Evolutionary conservation across 37 sponge, comb jelly and placozoan species (phyloP).

Genomic region (Tethya wilhelma): DNA sequence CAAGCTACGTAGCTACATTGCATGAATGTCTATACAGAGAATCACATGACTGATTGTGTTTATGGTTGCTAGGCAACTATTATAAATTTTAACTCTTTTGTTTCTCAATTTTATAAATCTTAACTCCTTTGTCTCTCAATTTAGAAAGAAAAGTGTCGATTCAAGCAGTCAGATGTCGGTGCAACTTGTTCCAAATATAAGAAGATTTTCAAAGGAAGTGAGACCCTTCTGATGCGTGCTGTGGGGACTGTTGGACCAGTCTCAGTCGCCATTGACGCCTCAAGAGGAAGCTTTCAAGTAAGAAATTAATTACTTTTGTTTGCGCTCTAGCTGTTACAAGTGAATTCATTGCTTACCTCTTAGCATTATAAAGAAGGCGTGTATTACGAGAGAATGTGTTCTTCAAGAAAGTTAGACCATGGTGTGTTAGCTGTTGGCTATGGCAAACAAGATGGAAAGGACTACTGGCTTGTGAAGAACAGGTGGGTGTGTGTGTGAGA

Average conservation of each 20-base stretch:
- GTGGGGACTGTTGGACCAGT: slow-evolving; percentile 86
- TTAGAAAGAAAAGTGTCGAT: slow-evolving; percentile 76
- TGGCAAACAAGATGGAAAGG: slow-evolving; percentile 18
- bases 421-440: slow-evolving; percentile 59
- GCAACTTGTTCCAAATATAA: slow-evolving; percentile 66
- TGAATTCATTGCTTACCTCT: too few relatives aligned
- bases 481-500: too few relatives aligned
- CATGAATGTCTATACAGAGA: too few relatives aligned
- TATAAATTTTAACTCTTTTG: too few relatives aligned
- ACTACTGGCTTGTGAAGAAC: slow-evolving; percentile 79
- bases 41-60: too few relatives aligned
- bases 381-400: slow-evolving; percentile 27
- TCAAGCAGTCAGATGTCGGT: slow-evolving; percentile 52
- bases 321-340: too few relatives aligned
- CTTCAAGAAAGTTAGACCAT: slow-evolving; percentile 50
- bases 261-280: slow-evolving; percentile 93
- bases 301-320: too few relatives aligned
- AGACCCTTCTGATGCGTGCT: slow-evolving; percentile 70
- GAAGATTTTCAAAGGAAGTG: slow-evolving; percentile 59
- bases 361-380: slow-evolving; percentile 52
- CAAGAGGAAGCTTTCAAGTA: slow-evolving; percentile 74
- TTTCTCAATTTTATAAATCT: too few relatives aligned
- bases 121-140: too few relatives aligned
- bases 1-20: too few relatives aligned
- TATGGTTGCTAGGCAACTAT: too few relatives aligned